Percentiles rank a stretch among this genome's conserved stretches.
These are phyloP conservation scores for Nymphicus hollandicus DNA, from an alignment of 2,113 vertebrate genomes.

Conservation along the genomic window DNA sequence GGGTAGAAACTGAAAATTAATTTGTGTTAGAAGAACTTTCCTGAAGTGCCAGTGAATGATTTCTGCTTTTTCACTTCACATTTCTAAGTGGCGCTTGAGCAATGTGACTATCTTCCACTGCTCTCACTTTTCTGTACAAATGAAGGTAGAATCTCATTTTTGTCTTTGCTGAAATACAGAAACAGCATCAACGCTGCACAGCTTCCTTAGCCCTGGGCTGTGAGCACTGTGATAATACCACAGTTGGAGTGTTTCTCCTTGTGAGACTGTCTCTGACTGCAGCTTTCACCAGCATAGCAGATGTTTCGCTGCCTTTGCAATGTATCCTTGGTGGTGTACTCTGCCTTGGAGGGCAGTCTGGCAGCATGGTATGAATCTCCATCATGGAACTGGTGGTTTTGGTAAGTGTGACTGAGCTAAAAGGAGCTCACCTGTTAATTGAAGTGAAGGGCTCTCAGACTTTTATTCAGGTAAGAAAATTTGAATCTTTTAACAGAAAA, in stretches of 20 bases:
- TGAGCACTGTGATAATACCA: not conserved
- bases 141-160: not conserved
- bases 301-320: not conserved
- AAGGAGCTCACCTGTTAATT: not conserved
- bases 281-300: not conserved
- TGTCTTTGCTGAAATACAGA: not conserved
- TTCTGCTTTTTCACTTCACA: not conserved
- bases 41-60: not conserved
- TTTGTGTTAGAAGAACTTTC: not conserved
- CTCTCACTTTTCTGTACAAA: not conserved
- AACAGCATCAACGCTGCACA: not conserved
- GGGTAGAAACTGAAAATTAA: not conserved
- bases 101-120: not conserved
- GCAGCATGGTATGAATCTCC: not conserved
- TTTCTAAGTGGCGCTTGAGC: not conserved
- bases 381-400: rapidly evolving
- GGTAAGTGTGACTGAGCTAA: not conserved
- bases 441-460: not conserved
- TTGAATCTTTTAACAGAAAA: not conserved
- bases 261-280: not conserved
- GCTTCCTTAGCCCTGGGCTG: not conserved
- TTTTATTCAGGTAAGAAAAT: not conserved
- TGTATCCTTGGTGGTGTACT: not conserved
- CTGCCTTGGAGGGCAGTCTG: not conserved
- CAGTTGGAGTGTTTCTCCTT: not conserved